phyloP scores from a whole-genome alignment of 2,113 vertebrate genomes.

The Cinclus cinclus region DNA sequence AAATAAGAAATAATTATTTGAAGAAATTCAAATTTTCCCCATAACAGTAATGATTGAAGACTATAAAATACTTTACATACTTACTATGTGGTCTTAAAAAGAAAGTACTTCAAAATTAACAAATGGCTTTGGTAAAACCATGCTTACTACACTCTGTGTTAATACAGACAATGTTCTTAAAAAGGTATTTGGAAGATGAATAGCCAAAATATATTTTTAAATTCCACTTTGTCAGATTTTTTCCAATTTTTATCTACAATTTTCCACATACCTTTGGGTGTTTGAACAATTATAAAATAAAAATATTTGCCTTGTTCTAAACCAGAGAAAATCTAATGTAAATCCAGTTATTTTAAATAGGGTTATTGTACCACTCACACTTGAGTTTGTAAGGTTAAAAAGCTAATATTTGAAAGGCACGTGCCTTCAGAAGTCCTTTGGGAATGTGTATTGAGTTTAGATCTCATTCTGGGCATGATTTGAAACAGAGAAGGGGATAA shows the following conservation, averaged over 20 bases:
- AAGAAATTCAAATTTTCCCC: not conserved
- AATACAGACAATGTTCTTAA: not conserved
- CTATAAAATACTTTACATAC: not conserved
- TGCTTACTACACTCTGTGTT: not conserved
- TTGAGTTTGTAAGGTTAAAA: not conserved
- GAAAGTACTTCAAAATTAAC: not conserved
- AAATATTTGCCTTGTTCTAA: not conserved
- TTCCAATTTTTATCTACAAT: not conserved
- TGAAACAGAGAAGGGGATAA: not conserved
- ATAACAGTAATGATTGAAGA: not conserved
- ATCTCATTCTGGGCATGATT: not conserved
- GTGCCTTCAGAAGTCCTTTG: not conserved
- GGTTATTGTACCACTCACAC: not conserved
- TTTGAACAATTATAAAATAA: not conserved
- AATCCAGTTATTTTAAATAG: not conserved
- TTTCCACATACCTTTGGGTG: not conserved
- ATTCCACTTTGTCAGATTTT: not conserved
- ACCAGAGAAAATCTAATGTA: not conserved
- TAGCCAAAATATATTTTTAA: not conserved
- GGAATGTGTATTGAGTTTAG: not conserved
- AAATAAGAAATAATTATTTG: not conserved
- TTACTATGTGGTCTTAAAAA: not conserved
- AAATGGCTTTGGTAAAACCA: not conserved
- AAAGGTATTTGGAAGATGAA: not conserved
- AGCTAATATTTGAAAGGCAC: not conserved